Conservation (phyloP, 1,140 invertebrate genomes). For the Atta cephalotes region DNA sequence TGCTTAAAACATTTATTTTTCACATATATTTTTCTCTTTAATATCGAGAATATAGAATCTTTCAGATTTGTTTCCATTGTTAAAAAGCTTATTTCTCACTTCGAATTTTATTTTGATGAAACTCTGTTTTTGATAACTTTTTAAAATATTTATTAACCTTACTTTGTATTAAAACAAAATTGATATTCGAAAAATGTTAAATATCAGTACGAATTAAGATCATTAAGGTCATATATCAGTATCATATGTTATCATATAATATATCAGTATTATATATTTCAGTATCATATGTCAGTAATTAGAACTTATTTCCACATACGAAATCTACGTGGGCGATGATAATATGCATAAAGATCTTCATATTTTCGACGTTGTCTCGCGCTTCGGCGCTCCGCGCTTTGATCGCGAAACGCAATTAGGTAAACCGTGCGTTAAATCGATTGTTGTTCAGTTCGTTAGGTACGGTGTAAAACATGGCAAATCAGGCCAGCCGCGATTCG, state of each 20-base stretch:
- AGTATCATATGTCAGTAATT: not conserved
- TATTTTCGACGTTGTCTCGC: conserved; percentile 60
- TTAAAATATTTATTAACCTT: not conserved
- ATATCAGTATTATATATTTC: not conserved
- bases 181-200: not conserved
- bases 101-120: no score
- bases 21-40: not conserved
- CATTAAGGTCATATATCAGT: no score
- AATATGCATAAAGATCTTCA: conserved; percentile 55
- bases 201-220: not conserved
- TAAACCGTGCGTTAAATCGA: conserved; percentile 65
- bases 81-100: not conserved
- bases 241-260: no score
- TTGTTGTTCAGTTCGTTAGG: conserved; percentile 65
- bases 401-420: conserved; percentile 70
- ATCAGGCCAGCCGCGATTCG: conserved; percentile 61
- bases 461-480: conserved; percentile 62
- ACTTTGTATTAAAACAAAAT: not conserved
- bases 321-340: not conserved
- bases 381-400: conserved; percentile 56
- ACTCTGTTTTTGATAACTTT: no score
- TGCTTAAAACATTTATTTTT: conserved; percentile 68
- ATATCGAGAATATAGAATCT: not conserved
- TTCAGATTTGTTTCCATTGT: not conserved
- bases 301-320: not conserved